These are phyloP conservation scores for Drosophila rubida DNA, from an alignment of 2,888 invertebrate species.

Conservation along the genomic window DNA sequence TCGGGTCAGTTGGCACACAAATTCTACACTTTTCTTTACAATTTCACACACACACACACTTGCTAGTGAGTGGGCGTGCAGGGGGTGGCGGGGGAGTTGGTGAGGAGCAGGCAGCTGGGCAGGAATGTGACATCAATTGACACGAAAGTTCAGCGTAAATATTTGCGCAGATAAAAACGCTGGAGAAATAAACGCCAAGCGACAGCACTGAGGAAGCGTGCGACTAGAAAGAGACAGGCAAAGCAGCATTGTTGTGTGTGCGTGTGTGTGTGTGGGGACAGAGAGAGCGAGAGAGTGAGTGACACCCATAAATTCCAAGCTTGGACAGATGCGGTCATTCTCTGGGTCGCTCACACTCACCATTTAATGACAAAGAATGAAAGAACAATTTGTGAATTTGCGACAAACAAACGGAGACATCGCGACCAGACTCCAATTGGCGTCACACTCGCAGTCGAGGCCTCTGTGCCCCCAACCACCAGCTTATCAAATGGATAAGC, in stretches of 20 bases:
- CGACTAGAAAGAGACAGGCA: conserved; percentile 12
- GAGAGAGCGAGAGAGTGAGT: conserved; percentile 23
- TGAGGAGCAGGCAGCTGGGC: conserved; percentile 14
- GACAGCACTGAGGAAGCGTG: conserved; percentile 34
- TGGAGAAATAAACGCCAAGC: conserved; percentile 40
- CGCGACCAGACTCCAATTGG: conserved; percentile 79
- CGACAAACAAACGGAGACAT: conserved; percentile 80
- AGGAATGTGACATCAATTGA: conserved; percentile 78
- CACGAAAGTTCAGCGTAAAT: conserved; percentile 79
- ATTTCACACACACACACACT: conserved; percentile 53
- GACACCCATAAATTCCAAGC: conserved; percentile 75
- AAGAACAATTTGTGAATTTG: conserved; percentile 80
- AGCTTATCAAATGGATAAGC: conserved; percentile 19
- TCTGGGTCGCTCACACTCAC: conserved; percentile 32
- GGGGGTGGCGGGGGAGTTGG: background rate
- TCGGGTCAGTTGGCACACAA: conserved; percentile 72
- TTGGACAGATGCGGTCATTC: conserved; percentile 71
- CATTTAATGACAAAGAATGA: conserved; percentile 80
- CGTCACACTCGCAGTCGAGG: conserved; percentile 35
- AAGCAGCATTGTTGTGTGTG: background rate
- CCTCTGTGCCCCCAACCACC: background rate
- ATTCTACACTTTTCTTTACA: conserved; percentile 77
- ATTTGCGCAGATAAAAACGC: conserved; percentile 75
- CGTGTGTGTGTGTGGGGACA: conserved; percentile 7
- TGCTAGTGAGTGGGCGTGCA: too few relatives aligned